A percentile compares a stretch with the other conserved stretches of the same genome.
These are phyloP conservation scores for Pseudopleuronectes americanus DNA, from an alignment of 2,797 vertebrate species.

Conservation along the genomic window DNA sequence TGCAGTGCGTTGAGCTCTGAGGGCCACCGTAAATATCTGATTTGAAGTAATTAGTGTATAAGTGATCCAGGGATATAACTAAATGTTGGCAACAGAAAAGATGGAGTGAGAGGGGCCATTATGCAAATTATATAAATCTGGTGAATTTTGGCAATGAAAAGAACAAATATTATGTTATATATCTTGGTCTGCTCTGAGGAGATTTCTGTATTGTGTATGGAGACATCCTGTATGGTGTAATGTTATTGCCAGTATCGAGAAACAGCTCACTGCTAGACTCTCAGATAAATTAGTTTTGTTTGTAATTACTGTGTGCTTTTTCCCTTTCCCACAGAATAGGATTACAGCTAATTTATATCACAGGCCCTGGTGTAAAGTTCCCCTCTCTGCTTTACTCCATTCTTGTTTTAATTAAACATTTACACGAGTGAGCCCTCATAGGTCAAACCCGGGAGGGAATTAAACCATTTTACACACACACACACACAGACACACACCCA, in stretches of 20 bases:
- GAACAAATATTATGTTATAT: too few relatives aligned
- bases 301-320: constrained; percentile 24
- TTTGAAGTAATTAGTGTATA: too few relatives aligned
- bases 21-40: too few relatives aligned
- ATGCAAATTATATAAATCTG: too few relatives aligned
- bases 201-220: too few relatives aligned
- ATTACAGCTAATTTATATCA: constrained; percentile 34
- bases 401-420: constrained; percentile 61
- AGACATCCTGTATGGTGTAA: background rate
- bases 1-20: too few relatives aligned
- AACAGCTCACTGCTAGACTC: constrained; percentile 7
- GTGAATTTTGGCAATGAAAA: too few relatives aligned
- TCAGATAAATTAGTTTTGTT: constrained; percentile 26
- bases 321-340: constrained; percentile 1
- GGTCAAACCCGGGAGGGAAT: constrained; percentile 33
- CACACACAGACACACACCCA: background rate
- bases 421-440: constrained; percentile 40
- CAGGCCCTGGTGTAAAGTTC: constrained; percentile 29
- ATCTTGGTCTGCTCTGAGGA: too few relatives aligned
- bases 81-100: too few relatives aligned
- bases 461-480: constrained; percentile 1
- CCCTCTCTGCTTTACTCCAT: constrained; percentile 25
- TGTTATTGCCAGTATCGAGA: constrained; percentile 12
- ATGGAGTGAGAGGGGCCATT: too few relatives aligned
- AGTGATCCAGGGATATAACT: too few relatives aligned